These are phyloP conservation scores for Hemithea aestivaria DNA, from an alignment of 2,888 invertebrate species.

Conservation along the genomic window DNA sequence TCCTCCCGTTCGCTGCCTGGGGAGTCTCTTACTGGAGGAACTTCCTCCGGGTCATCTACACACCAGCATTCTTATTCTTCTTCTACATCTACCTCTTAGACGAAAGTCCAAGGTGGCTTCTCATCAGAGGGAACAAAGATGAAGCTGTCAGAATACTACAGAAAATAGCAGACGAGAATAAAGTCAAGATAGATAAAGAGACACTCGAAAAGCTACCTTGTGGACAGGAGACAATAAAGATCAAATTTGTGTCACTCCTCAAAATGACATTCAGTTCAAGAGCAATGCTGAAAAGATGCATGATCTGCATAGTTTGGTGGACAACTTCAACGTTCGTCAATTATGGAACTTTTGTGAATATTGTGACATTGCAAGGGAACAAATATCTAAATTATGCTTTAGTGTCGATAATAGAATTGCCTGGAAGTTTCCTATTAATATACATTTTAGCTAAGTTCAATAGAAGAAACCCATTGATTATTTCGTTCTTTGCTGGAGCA, in stretches of 20 bases:
- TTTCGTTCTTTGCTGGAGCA: slow-evolving; percentile 76
- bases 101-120: slow-evolving; percentile 87
- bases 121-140: slow-evolving; percentile 82
- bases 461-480: slow-evolving; percentile 74
- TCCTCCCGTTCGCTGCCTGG: slow-evolving; percentile 45
- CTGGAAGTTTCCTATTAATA: slow-evolving; percentile 76
- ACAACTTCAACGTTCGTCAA: slow-evolving; percentile 86
- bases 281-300: slow-evolving; percentile 48
- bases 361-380: slow-evolving; percentile 85
- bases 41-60: slow-evolving; percentile 81
- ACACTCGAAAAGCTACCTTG: slow-evolving; percentile 35
- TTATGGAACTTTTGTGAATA: slow-evolving; percentile 86
- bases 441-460: slow-evolving; percentile 76
- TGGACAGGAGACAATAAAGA: slow-evolving; percentile 33
- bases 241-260: slow-evolving; percentile 37
- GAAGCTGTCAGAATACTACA: slow-evolving; percentile 81
- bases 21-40: slow-evolving; percentile 82
- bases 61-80: slow-evolving; percentile 83
- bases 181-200: slow-evolving; percentile 43
- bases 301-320: slow-evolving; percentile 63
- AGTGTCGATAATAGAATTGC: slow-evolving; percentile 76
- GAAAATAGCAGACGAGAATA: slow-evolving; percentile 76
- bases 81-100: slow-evolving; percentile 83
- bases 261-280: slow-evolving; percentile 51
- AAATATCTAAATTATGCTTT: slow-evolving; percentile 86